Evolutionary conservation across 2,113 vertebrate species (phyloP), one percentile per base, ranked within the genome.

Genomic region (Neolamprologus devosi): DNA sequence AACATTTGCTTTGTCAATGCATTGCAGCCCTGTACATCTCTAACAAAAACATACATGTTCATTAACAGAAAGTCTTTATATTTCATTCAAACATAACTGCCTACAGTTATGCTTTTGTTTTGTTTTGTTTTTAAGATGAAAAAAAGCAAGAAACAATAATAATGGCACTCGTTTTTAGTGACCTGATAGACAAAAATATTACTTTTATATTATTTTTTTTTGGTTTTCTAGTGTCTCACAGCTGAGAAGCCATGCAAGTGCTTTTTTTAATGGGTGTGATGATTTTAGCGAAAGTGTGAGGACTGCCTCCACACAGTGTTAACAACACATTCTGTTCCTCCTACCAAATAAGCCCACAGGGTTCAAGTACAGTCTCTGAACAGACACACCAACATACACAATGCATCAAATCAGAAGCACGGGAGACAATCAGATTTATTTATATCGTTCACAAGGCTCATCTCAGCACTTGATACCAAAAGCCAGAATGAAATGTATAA

Each of bases 281-380:
- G 85, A 92, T 90, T 90, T 90, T 82, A 90, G 73, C 79, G 40
- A 86, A 51, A 82, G 90, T 91, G 93, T 90, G 90, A 93, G 88
- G 81, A 84, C 90, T 87, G 92, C 92, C 91, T 93, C 90, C 92
- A 90, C 91, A 91, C 84, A 80, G 86, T 87, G 90, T 90, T 92
- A 93, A 92, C 79, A 87, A 88, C 93, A 93, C 91, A 90, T 88
- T 91, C 91, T 94, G 91, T 81, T 90, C 84, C 84, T 57, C 85
- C 78, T 42, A 87, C 54, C 58, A 88, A 87, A 87, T 81, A 89
- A 87, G 70, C 80, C 88, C 88, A 91, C 63, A 65, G 57, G 60
- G 63, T 89, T 85, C 47, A 81, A 78, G 73, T 33, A 51, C 17
- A 83, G 51, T 82, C 83, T 85, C 14, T 82, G 5, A 83, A 63